Conservation (phyloP, 2,888 invertebrate species). For the Nomada ruficornis region DNA sequence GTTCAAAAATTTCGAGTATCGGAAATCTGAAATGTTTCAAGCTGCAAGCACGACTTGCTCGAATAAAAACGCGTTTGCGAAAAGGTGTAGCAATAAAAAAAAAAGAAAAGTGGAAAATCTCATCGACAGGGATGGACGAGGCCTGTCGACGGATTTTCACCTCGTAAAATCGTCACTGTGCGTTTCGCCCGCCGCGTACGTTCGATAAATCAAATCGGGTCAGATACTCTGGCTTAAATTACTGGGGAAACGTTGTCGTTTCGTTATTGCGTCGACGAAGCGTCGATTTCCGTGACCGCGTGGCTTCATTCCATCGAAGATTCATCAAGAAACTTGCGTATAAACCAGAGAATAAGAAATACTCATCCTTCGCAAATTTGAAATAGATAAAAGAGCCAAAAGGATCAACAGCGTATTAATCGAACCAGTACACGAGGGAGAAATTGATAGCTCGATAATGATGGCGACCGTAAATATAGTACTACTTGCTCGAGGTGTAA, state of each 20-base stretch:
- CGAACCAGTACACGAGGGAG: too few species aligned
- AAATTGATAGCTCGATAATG: constrained; percentile 2
- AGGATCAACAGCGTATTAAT: background rate
- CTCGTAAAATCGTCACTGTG: constrained; percentile 44
- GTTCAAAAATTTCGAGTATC: too few species aligned
- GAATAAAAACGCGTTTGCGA: too few species aligned
- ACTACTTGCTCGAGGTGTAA: background rate
- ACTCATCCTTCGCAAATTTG: too few species aligned
- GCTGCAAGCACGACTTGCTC: too few species aligned
- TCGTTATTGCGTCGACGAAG: constrained; percentile 39
- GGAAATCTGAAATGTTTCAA: too few species aligned
- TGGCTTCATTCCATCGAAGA: background rate
- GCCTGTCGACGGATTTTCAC: constrained; percentile 41
- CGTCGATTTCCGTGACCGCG: constrained; percentile 36
- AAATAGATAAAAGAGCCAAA: too few species aligned
- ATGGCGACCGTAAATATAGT: background rate
- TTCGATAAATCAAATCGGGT: constrained; percentile 54
- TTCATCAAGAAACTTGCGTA: background rate
- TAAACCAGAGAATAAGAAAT: background rate
- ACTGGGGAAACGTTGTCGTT: constrained; percentile 39
- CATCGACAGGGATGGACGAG: background rate
- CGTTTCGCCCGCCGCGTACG: constrained; percentile 32
- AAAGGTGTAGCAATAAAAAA: background rate
- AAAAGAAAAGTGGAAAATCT: background rate
- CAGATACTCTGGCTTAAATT: constrained; percentile 49